Conservation (phyloP, 1,140 invertebrate genomes). For the Heliconius nattereri region DNA sequence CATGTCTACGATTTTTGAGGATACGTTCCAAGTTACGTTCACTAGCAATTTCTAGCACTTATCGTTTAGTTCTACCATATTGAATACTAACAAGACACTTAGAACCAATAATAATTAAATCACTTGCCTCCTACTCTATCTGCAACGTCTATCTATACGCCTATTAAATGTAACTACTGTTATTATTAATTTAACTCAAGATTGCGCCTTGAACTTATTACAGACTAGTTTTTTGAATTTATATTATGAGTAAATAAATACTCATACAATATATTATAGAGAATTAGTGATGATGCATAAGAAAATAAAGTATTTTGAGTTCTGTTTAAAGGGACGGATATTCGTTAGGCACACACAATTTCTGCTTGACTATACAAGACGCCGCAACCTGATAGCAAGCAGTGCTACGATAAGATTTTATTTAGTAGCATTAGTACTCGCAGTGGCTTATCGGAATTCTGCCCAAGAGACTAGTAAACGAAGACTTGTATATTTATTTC, state of each 20-base stretch:
- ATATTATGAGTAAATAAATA: conserved; percentile 11
- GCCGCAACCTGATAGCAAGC: conserved; percentile 52
- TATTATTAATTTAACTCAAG: conserved; percentile 58
- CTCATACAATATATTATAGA: background rate
- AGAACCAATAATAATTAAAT: conserved; percentile 58
- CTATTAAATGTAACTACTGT: conserved; percentile 57
- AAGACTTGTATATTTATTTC: conserved; percentile 12
- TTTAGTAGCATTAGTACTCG: conserved; percentile 66
- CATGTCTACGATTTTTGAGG: background rate
- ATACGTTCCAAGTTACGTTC: background rate
- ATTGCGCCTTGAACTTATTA: conserved; percentile 50
- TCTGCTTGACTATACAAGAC: conserved; percentile 46
- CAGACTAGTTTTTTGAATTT: conserved; percentile 44
- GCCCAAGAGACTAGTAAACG: conserved; percentile 8
- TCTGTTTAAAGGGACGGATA: conserved; percentile 33
- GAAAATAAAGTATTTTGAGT: conserved; percentile 37
- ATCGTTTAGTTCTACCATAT: conserved; percentile 16
- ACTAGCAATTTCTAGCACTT: background rate
- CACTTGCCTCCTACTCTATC: conserved; percentile 48
- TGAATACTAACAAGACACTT: conserved; percentile 40
- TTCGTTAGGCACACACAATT: conserved; percentile 41
- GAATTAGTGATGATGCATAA: conserved; percentile 21
- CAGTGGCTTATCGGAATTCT: conserved; percentile 54
- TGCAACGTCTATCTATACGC: conserved; percentile 47
- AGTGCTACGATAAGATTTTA: conserved; percentile 65